Evolutionary conservation across 2,888 invertebrate species (phyloP).

Genomic region (Mantis religiosa): DNA sequence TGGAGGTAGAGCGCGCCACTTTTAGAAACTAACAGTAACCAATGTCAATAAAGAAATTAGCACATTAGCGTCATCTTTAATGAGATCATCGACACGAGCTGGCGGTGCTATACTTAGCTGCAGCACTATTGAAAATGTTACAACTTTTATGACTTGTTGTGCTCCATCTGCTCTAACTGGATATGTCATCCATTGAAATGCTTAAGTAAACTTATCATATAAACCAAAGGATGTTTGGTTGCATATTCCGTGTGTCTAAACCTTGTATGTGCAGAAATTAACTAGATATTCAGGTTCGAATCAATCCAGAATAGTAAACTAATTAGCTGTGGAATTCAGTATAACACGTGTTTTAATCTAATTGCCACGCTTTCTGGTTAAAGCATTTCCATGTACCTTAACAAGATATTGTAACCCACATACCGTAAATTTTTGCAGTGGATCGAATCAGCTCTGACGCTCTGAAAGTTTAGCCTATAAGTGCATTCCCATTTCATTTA

Average conservation of each 20-base stretch:
- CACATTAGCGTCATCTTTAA: neutral
- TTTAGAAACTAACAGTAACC: neutral
- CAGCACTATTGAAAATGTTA: neutral
- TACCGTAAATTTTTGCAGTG: neutral
- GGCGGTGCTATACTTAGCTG: neutral
- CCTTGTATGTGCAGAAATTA: too few species aligned
- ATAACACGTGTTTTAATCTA: neutral
- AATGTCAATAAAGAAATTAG: neutral
- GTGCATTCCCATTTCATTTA: too few species aligned
- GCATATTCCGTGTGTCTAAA: too few species aligned
- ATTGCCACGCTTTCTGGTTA: neutral
- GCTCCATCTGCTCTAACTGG: too few species aligned
- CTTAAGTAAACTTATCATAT: too few species aligned
- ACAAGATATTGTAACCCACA: neutral
- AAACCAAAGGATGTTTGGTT: too few species aligned
- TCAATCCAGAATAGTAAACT: neutral
- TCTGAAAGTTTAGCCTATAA: too few species aligned
- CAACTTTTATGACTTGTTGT: neutral
- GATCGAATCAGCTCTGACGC: too few species aligned
- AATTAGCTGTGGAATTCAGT: neutral
- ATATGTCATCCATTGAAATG: too few species aligned
- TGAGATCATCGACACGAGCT: neutral
- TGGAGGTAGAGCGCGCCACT: neutral
- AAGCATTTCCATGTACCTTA: neutral
- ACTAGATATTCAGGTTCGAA: too few species aligned